phyloP scores from a whole-genome alignment of 1,140 invertebrate genomes.

The Trichomalopsis sarcophagae region DNA sequence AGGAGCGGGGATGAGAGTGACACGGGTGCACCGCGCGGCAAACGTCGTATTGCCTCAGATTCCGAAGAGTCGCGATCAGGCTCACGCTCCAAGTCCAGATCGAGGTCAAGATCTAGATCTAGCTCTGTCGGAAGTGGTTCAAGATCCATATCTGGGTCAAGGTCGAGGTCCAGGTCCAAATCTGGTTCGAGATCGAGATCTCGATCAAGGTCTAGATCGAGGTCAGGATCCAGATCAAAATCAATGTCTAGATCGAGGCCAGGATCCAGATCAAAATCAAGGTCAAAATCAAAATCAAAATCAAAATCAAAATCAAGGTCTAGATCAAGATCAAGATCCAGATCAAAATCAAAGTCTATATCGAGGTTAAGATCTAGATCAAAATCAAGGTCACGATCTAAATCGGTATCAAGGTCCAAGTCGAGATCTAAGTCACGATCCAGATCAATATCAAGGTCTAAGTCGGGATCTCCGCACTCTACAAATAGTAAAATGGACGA shows the following conservation, averaged over 20 bases:
- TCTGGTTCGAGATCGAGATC: constrained; percentile 58
- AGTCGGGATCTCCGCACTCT: constrained; percentile 55
- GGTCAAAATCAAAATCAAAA: constrained; percentile 61
- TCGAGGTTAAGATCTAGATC: no score
- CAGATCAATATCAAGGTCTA: constrained; percentile 53
- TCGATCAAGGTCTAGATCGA: constrained; percentile 61
- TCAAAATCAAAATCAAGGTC: constrained; percentile 41
- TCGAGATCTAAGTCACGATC: constrained; percentile 52
- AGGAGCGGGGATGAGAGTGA: constrained; percentile 78
- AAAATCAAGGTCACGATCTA: no score
- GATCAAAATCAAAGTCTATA: no score
- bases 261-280: constrained; percentile 57
- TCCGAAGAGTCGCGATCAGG: constrained; percentile 70
- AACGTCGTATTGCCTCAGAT: constrained; percentile 72
- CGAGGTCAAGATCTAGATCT: constrained; percentile 64
- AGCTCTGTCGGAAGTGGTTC: constrained; percentile 61
- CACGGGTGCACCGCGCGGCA: constrained; percentile 69
- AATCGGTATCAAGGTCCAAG: no score
- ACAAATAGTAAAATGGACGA: no score
- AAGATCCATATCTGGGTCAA: constrained; percentile 59
- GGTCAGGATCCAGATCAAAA: constrained; percentile 54
- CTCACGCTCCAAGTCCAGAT: constrained; percentile 58
- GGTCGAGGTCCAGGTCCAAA: constrained; percentile 61
- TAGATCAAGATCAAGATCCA: no score
- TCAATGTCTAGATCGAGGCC: constrained; percentile 57